Conservation (phyloP, 2,888 invertebrate species). For the Bugulina stolonifera region DNA sequence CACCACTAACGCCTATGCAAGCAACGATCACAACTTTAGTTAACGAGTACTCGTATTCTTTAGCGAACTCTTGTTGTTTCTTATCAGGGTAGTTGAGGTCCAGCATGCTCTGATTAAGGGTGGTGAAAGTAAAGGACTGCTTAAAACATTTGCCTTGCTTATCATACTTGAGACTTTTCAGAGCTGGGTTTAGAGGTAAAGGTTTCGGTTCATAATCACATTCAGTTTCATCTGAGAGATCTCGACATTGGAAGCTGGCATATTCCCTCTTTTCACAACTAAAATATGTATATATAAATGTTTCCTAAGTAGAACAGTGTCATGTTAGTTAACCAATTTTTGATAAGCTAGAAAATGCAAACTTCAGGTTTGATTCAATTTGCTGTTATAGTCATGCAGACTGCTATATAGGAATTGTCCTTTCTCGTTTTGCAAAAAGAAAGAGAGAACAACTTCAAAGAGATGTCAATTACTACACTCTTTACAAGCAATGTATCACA, state of each 20-base stretch:
- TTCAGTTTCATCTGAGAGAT: conserved; percentile 26
- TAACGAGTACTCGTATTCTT: not conserved
- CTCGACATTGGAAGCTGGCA: conserved; percentile 19
- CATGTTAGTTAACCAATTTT: too few relatives aligned
- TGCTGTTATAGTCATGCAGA: too few relatives aligned
- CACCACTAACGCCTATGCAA: not conserved
- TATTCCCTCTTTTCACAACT: conserved; percentile 24
- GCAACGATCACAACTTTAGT: not conserved
- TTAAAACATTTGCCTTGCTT: conserved; percentile 11
- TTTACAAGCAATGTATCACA: too few relatives aligned
- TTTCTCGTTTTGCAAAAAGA: too few relatives aligned
- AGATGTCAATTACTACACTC: too few relatives aligned
- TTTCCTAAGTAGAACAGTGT: too few relatives aligned
- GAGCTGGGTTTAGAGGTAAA: not conserved
- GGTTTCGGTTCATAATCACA: conserved; percentile 13
- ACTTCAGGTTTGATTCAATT: too few relatives aligned
- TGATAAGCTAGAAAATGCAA: too few relatives aligned
- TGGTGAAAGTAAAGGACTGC: conserved; percentile 1
- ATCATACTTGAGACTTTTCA: not conserved
- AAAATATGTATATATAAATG: not conserved
- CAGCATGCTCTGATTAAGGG: not conserved
- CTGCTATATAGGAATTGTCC: too few relatives aligned
- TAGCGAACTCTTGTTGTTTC: conserved; percentile 5
- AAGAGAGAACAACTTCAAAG: too few relatives aligned
- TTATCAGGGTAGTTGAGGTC: conserved; percentile 20